These are phyloP conservation scores for Lapara coniferarum DNA, from an alignment of 2,888 invertebrate genomes.

Conservation along the genomic window DNA sequence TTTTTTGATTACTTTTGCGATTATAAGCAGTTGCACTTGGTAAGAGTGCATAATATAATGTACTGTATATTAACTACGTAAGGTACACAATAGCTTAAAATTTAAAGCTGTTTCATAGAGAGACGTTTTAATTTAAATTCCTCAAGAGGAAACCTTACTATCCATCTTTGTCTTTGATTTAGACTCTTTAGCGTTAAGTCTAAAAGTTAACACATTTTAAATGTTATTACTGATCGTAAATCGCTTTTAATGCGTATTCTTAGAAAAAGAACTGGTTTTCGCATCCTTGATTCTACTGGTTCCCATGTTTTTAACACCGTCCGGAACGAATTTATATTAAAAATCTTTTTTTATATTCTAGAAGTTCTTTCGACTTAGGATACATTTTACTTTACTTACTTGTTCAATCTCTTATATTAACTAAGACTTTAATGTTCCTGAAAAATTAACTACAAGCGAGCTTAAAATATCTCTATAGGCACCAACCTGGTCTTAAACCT, in stretches of 20 bases:
- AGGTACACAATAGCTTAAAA: no score
- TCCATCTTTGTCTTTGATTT: no score
- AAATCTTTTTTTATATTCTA: not conserved
- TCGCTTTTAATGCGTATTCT: constrained; percentile 22
- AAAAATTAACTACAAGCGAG: no score
- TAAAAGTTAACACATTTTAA: constrained; percentile 17
- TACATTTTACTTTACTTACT: no score
- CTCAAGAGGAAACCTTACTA: no score
- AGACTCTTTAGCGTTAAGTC: not conserved
- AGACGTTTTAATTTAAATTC: no score
- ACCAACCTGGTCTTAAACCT: not conserved
- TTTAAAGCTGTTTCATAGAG: no score
- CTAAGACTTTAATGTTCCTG: no score
- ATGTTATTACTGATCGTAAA: constrained; percentile 35
- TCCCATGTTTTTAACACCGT: constrained; percentile 13
- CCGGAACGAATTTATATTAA: not conserved
- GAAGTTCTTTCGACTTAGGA: no score
- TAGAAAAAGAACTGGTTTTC: constrained; percentile 35
- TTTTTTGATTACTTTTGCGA: constrained; percentile 4
- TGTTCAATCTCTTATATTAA: no score
- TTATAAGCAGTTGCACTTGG: not conserved
- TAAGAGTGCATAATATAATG: not conserved
- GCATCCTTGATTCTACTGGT: constrained; percentile 52
- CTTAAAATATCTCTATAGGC: no score
- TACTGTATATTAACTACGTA: no score